phyloP scores from a whole-genome alignment of 2,797 vertebrate species.

The Phalloptychus januarius region DNA sequence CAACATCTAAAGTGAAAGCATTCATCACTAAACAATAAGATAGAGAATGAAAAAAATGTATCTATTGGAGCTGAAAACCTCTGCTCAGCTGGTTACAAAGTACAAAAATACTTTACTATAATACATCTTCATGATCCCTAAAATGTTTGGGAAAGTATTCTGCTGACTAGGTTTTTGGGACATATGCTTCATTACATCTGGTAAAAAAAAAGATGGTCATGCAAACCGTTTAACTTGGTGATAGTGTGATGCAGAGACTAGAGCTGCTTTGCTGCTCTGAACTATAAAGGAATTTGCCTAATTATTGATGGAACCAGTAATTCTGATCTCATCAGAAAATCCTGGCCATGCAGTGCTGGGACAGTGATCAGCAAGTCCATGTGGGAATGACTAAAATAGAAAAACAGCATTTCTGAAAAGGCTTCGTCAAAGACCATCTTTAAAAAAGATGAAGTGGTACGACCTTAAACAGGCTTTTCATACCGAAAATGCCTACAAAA shows the following conservation, averaged over 20 bases:
- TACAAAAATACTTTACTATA: not conserved
- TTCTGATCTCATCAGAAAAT: constrained; percentile 1
- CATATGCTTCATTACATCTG: not conserved
- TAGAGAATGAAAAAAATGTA: not conserved
- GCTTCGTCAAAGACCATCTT: not conserved
- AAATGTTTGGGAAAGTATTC: not conserved
- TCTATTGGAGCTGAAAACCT: not conserved
- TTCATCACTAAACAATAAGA: not conserved
- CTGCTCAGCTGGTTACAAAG: not conserved
- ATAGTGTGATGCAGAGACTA: not conserved
- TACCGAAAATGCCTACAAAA: not conserved
- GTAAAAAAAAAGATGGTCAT: not conserved
- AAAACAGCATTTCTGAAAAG: not conserved
- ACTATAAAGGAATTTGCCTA: not conserved
- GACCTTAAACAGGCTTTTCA: not conserved
- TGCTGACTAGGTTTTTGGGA: not conserved
- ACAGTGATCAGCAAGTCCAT: not conserved
- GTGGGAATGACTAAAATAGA: not conserved
- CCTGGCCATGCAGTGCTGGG: not conserved
- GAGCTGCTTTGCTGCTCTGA: not conserved
- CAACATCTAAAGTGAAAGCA: not conserved
- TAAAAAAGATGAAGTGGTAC: not conserved
- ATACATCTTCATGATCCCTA: not conserved
- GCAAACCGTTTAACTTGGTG: not conserved
- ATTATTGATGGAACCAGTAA: not conserved